Percentiles rank a stretch among this genome's conserved stretches.
These are phyloP conservation scores for Carettochelys insculpta DNA, from an alignment of 2,113 vertebrate species.

Conservation along the genomic window DNA sequence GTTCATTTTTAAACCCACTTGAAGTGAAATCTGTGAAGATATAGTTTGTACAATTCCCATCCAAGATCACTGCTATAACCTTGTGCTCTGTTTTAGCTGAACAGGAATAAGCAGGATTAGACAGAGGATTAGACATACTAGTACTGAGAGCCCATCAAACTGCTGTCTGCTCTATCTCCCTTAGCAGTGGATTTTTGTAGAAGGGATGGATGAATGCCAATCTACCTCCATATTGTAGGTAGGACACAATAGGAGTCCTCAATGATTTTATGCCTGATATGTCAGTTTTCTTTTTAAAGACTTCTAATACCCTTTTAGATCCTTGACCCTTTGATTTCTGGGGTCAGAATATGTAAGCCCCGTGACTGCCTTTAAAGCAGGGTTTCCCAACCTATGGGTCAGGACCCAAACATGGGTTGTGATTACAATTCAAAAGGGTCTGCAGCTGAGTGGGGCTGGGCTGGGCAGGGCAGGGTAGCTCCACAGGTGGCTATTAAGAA, in stretches of 20 bases:
- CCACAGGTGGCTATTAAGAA: too few relatives aligned
- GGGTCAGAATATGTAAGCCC: accelerated
- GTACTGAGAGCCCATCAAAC: not conserved
- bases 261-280: not conserved
- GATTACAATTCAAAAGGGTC: too few relatives aligned
- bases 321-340: not conserved
- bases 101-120: not conserved
- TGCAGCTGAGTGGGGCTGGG: too few relatives aligned
- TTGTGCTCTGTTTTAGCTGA: not conserved
- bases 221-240: not conserved
- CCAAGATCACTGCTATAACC: not conserved
- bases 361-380: accelerated
- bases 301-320: accelerated
- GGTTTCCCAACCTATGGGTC: too few relatives aligned
- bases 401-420: too few relatives aligned
- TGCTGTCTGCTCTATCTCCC: accelerated
- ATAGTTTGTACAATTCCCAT: accelerated
- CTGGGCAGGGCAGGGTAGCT: too few relatives aligned
- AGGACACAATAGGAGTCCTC: not conserved
- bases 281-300: not conserved
- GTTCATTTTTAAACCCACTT: not conserved
- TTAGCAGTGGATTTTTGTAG: not conserved
- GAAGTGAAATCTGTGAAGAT: not conserved
- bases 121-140: not conserved
- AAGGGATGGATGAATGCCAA: not conserved